Evolutionary conservation across 2,888 invertebrate genomes (phyloP), one percentile per base, ranked within the genome.

Genomic region (Boloria selene): DNA sequence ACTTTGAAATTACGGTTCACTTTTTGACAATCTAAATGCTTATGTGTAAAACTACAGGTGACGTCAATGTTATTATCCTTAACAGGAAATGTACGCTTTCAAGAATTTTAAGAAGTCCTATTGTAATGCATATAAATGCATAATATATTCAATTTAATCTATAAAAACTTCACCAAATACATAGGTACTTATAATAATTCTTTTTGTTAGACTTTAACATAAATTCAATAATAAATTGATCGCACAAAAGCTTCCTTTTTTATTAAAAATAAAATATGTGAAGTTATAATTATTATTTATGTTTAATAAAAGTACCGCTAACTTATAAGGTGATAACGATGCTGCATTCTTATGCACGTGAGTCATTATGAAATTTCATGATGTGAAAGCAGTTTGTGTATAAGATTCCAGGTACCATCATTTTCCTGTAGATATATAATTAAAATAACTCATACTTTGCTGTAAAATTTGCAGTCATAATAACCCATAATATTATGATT

Each of bases 1-100:
- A 66, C 67, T 63, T 67, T 70, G 61, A 54, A 71, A 70, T 61
- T 69, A 67, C 64, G 62, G 59, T 65, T 71, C 68, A 69, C 71
- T 68, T 70, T 64, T 64, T 52, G 70, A 73, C 73, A 72, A 74
- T 74, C 71, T 75, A 73, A 72, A 73, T 74, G 74, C 70, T 72
- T 74, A 74, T 74, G 70, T 61, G 68, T 65, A 58, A 56, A 56
- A 69, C 66, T 68, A 67, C 70, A 73, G 55, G 59, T 73, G 73
- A 76, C 53, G 58, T 49, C 53, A 17, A 50, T 74, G 73, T 72
- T 72, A 38, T 74, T 72, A 74, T 74, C 67, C 70, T 69, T 70
- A 68, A 77, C 76, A 77, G 76, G 71, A 77, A 76, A 78, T 74
- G 42, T 22, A 38, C 10, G 31, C 31, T 7, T 31, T 31, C 0